Evolutionary conservation across 2,113 vertebrate species (phyloP).

Genomic region (Phyllostomus discolor): DNA sequence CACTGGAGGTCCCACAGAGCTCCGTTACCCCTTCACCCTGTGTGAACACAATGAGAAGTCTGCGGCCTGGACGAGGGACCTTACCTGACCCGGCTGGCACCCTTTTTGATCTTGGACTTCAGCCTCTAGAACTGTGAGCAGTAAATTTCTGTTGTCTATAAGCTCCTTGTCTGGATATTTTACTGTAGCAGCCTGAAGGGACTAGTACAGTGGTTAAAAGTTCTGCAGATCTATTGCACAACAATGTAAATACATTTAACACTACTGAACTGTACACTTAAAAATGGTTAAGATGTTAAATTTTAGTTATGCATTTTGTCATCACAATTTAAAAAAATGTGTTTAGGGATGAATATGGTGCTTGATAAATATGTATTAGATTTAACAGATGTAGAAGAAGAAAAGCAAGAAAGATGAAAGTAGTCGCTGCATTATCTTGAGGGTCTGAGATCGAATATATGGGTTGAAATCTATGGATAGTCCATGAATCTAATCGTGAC

Average conservation of each 20-base stretch:
- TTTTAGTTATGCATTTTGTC: not conserved
- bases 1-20: not conserved
- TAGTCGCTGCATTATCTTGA: not conserved
- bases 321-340: not conserved
- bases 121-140: not conserved
- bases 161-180: not conserved
- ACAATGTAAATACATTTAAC: not conserved
- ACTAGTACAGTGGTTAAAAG: not conserved
- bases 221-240: not conserved
- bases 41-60: not conserved
- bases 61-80: not conserved
- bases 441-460: not conserved
- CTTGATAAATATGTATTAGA: not conserved
- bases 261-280: not conserved
- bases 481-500: not conserved
- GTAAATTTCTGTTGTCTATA: not conserved
- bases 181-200: not conserved
- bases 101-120: not conserved
- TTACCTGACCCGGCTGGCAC: too few relatives aligned
- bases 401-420: not conserved
- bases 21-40: not conserved
- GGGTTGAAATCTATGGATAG: not conserved
- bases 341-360: not conserved
- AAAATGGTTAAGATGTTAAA: not conserved
- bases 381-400: not conserved